Evolutionary conservation across 2,888 invertebrate species (phyloP).

Genomic region (Bhutanitis thaidina): DNA sequence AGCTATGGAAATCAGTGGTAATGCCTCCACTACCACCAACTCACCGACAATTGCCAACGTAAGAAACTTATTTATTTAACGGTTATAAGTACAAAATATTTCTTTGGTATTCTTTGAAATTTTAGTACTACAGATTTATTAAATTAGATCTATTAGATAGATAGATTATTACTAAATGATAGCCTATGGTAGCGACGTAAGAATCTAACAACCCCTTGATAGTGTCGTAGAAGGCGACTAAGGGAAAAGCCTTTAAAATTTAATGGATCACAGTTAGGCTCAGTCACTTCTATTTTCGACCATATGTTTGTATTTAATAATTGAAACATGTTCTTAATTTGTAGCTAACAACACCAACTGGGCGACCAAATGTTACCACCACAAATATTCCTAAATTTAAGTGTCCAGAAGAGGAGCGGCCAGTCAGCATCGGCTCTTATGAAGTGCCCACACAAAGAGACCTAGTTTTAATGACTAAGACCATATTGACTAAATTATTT

Average conservation of each 20-base stretch:
- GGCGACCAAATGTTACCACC: not conserved
- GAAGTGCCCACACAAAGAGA: conserved; percentile 56
- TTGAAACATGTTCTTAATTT: not conserved
- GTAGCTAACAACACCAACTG: not conserved
- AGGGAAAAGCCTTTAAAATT: too few relatives aligned
- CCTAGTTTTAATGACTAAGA: conserved; percentile 41
- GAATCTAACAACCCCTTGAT: too few relatives aligned
- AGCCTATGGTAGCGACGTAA: too few relatives aligned
- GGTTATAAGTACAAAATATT: too few relatives aligned
- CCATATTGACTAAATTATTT: conserved; percentile 38
- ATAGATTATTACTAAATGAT: too few relatives aligned
- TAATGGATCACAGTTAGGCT: too few relatives aligned
- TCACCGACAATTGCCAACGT: conserved; percentile 11
- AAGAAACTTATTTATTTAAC: conserved; percentile 37
- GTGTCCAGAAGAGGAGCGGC: conserved; percentile 45
- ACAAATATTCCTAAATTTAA: conserved; percentile 24
- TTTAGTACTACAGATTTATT: too few relatives aligned
- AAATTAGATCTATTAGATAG: too few relatives aligned
- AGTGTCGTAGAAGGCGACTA: too few relatives aligned
- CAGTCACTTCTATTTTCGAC: too few relatives aligned
- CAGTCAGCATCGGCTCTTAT: conserved; percentile 50
- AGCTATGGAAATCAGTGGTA: not conserved
- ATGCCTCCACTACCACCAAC: conserved; percentile 1
- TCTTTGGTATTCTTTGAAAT: too few relatives aligned
- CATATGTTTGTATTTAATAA: too few relatives aligned